Conservation (phyloP, 1,140 invertebrate genomes). For the Brachionus asplanchnoidis region DNA sequence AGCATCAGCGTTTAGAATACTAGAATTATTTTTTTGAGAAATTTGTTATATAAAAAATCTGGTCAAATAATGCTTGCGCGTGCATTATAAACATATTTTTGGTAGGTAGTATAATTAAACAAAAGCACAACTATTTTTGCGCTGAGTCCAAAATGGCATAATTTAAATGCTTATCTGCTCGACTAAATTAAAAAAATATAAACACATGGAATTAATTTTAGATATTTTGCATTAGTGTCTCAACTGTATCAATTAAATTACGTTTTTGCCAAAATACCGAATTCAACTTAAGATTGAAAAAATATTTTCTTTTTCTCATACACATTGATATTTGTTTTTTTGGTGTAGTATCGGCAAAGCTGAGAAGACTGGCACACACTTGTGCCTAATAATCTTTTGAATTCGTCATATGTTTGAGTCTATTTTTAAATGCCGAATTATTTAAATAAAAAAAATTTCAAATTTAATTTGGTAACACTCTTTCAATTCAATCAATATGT, state of each 20-base stretch:
- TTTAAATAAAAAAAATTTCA: not conserved
- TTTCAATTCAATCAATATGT: not conserved
- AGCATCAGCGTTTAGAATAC: not conserved
- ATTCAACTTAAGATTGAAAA: not conserved
- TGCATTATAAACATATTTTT: not conserved
- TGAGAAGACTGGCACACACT: not conserved
- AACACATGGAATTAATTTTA: not conserved
- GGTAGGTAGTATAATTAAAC: not conserved
- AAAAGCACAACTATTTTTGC: not conserved
- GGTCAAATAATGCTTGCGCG: not conserved
- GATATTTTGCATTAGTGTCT: not conserved
- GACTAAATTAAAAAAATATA: conserved; percentile 7
- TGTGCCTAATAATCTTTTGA: not conserved
- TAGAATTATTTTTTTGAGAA: not conserved
- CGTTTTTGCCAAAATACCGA: not conserved
- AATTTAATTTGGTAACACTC: not conserved
- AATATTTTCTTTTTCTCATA: not conserved
- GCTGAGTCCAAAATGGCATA: not conserved
- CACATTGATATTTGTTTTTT: not conserved
- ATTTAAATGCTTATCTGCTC: not conserved
- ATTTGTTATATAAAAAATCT: not conserved
- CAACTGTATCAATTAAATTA: not conserved
- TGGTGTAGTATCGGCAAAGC: not conserved
- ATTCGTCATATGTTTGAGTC: not conserved
- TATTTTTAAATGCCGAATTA: not conserved